These are phyloP conservation scores for Mythimna ferrago DNA, from an alignment of 2,888 invertebrate species.

Conservation along the genomic window DNA sequence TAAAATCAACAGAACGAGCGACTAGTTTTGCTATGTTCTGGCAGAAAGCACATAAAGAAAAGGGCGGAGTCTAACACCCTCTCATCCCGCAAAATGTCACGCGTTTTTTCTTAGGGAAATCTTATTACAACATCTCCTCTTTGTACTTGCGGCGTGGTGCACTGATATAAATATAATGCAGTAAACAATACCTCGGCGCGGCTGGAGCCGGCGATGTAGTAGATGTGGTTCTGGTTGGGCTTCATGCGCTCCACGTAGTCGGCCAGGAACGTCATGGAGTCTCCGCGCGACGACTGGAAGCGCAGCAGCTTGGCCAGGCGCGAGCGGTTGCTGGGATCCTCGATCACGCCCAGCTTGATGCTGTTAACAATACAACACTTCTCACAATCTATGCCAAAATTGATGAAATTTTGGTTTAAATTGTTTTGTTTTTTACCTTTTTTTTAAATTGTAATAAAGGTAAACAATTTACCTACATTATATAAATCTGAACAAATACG, in stretches of 20 bases:
- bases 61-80: too few relatives aligned
- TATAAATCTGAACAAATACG: too few relatives aligned
- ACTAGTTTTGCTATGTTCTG: too few relatives aligned
- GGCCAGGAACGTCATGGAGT: constrained; percentile 93
- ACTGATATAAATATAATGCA: background rate
- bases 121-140: too few relatives aligned
- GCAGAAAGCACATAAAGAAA: too few relatives aligned
- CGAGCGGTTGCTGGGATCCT: constrained; percentile 99
- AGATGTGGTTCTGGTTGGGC: constrained; percentile 98
- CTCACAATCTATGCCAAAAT: background rate
- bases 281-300: constrained; percentile 95
- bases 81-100: too few relatives aligned
- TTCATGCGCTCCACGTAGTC: constrained; percentile 99
- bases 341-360: constrained; percentile 98
- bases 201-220: constrained; percentile 98
- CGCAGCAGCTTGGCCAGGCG: constrained; percentile 98
- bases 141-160: background rate
- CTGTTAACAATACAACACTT: constrained; percentile 77
- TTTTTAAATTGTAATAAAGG: too few relatives aligned
- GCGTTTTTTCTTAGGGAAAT: too few relatives aligned
- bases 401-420: too few relatives aligned
- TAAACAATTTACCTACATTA: too few relatives aligned
- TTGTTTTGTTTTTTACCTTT: too few relatives aligned
- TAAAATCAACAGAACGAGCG: too few relatives aligned
- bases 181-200: constrained; percentile 91